Conservation (phyloP, 2,888 invertebrate genomes). For the Brachynemurus nebulosus region DNA sequence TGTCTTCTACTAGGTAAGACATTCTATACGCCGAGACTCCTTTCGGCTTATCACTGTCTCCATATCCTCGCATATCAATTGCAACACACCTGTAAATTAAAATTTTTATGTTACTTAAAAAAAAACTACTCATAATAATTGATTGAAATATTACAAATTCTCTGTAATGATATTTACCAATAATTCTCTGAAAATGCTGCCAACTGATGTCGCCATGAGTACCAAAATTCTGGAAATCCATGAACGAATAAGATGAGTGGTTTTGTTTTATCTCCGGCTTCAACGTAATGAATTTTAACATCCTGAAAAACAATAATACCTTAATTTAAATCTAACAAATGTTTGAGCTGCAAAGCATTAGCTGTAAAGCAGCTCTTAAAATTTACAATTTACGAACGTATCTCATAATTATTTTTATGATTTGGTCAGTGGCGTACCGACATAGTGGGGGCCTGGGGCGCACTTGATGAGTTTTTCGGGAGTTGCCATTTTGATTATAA, state of each 20-base stretch:
- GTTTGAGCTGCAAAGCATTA: not conserved
- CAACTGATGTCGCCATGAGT: constrained; percentile 58
- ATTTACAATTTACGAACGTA: too few relatives aligned
- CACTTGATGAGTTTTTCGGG: too few relatives aligned
- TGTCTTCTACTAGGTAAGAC: constrained; percentile 31
- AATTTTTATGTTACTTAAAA: not conserved
- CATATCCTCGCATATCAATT: constrained; percentile 54
- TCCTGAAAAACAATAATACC: constrained; percentile 37
- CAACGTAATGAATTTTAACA: constrained; percentile 51
- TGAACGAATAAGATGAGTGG: constrained; percentile 57
- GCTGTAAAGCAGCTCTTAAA: constrained; percentile 1
- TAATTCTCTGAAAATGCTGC: constrained; percentile 46
- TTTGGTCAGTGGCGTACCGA: too few relatives aligned
- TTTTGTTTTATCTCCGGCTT: constrained; percentile 45
- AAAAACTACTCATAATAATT: not conserved
- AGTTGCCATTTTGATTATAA: too few relatives aligned
- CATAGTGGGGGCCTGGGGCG: too few relatives aligned
- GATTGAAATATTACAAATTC: not conserved
- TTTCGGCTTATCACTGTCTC: constrained; percentile 50
- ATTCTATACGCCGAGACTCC: constrained; percentile 27
- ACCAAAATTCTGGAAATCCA: constrained; percentile 69
- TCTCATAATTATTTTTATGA: too few relatives aligned
- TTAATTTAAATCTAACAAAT: not conserved
- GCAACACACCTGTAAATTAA: constrained; percentile 43
- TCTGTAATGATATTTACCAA: constrained; percentile 31